A percentile compares a stretch with the other conserved stretches of the same genome.
phyloP scores from a whole-genome alignment of 2,888 invertebrate species.

The Monopis laevigella region DNA sequence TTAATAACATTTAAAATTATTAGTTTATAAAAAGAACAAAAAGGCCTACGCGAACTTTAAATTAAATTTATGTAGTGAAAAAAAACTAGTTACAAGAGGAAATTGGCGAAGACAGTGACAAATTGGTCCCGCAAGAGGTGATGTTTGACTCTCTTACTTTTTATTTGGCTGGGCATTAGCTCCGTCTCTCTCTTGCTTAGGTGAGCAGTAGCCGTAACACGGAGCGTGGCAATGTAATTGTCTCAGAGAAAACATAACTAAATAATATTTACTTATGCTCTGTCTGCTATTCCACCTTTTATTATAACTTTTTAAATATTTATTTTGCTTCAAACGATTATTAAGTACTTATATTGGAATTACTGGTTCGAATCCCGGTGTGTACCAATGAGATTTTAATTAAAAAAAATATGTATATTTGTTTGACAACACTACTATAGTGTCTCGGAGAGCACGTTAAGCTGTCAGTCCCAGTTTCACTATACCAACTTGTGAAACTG shows the following conservation, averaged over 20 bases:
- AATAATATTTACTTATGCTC: conserved; percentile 1
- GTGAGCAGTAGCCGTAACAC: conserved; percentile 6
- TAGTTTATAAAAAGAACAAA: too few species aligned
- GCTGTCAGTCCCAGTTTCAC: too few species aligned
- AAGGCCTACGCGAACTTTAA: conserved; percentile 54
- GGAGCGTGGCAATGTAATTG: conserved; percentile 4
- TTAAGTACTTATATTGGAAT: background rate
- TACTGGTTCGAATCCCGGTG: background rate
- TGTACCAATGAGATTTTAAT: background rate
- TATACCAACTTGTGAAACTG: too few species aligned
- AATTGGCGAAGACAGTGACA: conserved; percentile 65
- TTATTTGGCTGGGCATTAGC: background rate
- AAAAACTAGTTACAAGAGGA: conserved; percentile 64
- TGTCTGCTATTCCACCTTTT: too few species aligned
- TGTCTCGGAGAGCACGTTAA: too few species aligned
- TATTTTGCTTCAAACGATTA: background rate
- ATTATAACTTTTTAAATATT: too few species aligned
- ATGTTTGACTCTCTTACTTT: conserved; percentile 2
- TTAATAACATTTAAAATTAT: too few species aligned
- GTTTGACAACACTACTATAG: too few species aligned
- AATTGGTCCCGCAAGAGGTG: conserved; percentile 39
- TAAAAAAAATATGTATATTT: too few species aligned
- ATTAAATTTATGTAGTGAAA: conserved; percentile 63
- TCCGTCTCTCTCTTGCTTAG: background rate
- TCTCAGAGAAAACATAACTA: conserved; percentile 2